These are phyloP conservation scores for Dasypus novemcinctus DNA, from an alignment of 2,113 vertebrate species.

Conservation along the genomic window DNA sequence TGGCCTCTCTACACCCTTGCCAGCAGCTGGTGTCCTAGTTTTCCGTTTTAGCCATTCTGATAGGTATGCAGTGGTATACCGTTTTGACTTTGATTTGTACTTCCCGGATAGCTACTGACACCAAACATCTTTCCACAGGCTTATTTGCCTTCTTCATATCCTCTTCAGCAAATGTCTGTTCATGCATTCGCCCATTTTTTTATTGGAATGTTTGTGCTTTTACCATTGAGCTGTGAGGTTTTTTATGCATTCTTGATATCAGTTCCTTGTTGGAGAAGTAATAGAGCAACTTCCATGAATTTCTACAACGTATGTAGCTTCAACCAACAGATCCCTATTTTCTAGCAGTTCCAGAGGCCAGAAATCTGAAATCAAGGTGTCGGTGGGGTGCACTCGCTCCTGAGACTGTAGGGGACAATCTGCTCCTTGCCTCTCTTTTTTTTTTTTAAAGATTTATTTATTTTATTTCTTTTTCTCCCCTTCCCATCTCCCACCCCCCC, in stretches of 20 bases:
- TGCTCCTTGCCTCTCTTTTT: too few species aligned
- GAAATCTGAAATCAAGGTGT: background rate
- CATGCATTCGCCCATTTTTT: background rate
- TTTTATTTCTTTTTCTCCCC: too few species aligned
- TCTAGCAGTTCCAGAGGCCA: too few species aligned
- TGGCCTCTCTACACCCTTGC: background rate
- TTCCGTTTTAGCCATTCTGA: background rate
- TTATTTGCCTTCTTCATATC: background rate
- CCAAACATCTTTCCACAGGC: too few species aligned
- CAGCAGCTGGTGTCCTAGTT: background rate
- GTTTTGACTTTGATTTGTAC: background rate
- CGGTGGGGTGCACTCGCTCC: background rate
- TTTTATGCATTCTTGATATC: background rate
- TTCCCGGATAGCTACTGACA: background rate
- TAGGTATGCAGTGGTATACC: background rate
- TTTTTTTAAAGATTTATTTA: too few species aligned
- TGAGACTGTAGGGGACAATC: too few species aligned
- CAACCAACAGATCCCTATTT: too few species aligned
- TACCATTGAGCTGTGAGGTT: background rate
- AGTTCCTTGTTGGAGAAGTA: background rate
- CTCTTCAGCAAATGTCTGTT: background rate
- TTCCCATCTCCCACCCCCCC: too few species aligned
- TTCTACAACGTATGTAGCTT: too few species aligned
- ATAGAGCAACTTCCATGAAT: too few species aligned
- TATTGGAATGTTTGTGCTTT: background rate